Evolutionary conservation across 2,113 vertebrate genomes (phyloP), one percentile per base, ranked within the genome.

Genomic region (Columba livia): DNA sequence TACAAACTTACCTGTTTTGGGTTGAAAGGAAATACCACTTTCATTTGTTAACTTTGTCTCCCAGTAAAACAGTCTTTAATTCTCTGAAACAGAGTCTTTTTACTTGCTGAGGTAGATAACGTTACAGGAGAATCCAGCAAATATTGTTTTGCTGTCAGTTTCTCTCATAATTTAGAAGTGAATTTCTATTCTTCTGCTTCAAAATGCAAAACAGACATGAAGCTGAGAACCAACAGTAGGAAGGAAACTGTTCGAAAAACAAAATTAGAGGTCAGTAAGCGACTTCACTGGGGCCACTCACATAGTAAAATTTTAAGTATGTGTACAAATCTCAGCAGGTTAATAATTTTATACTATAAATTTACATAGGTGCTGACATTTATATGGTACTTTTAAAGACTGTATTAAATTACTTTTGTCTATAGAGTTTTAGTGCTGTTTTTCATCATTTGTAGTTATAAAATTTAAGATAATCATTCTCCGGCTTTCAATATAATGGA

Each of bases 301-400:
- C 1, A 0, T 31, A 54, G 24, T 90, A 77, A 93, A 83, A 77
- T 70, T 75, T 70, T 73, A 88, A 66, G n/a, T 65, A 31, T 44
- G 26, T 82, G 7, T 88, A 58, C 40, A 40, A 66, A 65, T 90
- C 79, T 80, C 54, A 83, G 67, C 47, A 78, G 54, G 64, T 92
- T 93, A n/a, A 10, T 79, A 70, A 42, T 83, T 94, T 91, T 85
- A 36, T 75, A 13, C 58, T 70, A 50, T 78, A 84, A 90, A 78
- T 78, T 87, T 50, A 7, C 72, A 15, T 50, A 57, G 75, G 86
- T 94, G 92, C 65, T 94, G 95, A 97, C 95, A 89, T 60, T 92
- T 83, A 73, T 96, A 75, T 95, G 89, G 77, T 90, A 65, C 86
- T 93, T 96, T 92, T 93, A 54, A 97, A 96, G 74, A 88, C 86